These are phyloP conservation scores for Callyntrura sp. DNA, from an alignment of 2,888 invertebrate genomes.

Conservation along the genomic window DNA sequence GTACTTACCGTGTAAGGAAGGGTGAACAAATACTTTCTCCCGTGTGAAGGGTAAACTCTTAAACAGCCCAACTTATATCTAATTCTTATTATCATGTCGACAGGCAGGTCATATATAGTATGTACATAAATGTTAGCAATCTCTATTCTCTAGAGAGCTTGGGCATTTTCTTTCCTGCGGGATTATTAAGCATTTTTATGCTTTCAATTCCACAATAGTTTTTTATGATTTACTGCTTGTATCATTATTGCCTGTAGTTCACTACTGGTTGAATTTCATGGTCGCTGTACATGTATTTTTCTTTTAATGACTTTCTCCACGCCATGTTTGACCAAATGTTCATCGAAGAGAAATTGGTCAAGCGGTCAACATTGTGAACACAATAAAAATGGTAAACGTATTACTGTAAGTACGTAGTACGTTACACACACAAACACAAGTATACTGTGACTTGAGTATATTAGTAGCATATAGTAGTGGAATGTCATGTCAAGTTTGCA, in stretches of 20 bases:
- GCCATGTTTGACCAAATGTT: constrained; percentile 2
- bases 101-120: too few relatives aligned
- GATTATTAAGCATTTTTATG: background rate
- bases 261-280: background rate
- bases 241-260: background rate
- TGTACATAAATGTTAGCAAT: too few relatives aligned
- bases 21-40: background rate
- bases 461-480: background rate
- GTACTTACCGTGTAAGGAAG: background rate
- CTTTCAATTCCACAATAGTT: background rate
- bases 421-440: too few relatives aligned
- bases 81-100: too few relatives aligned
- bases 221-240: background rate
- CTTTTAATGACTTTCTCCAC: constrained; percentile 41
- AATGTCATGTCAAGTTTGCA: background rate
- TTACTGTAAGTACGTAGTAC: too few relatives aligned
- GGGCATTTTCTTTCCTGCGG: background rate
- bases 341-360: constrained; percentile 2
- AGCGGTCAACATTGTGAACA: constrained; percentile 1
- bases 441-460: too few relatives aligned
- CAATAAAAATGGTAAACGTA: background rate
- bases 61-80: too few relatives aligned
- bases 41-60: background rate
- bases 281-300: constrained; percentile 2
- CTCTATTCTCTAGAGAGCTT: too few relatives aligned